These are phyloP conservation scores for Haliclystus octoradiatus DNA, from an alignment of 30 jellyfish, hydroid and myxozoan species.

Conservation along the genomic window DNA sequence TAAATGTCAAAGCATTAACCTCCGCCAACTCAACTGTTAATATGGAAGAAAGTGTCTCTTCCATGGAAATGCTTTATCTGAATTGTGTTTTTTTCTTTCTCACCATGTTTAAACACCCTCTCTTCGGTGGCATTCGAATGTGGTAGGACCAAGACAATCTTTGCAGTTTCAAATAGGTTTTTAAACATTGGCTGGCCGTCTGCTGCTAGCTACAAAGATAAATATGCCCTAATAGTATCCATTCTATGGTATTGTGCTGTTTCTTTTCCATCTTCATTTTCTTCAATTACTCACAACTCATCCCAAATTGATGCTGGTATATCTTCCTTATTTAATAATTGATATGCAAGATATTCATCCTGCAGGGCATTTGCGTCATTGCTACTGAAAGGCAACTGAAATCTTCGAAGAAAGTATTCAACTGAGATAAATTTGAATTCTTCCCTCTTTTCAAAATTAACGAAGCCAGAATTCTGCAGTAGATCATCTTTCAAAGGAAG, in stretches of 20 bases:
- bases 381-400: slow-evolving; percentile 10
- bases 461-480: slow-evolving; percentile 23
- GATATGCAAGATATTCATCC: slow-evolving; percentile 39
- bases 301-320: slow-evolving; percentile 17
- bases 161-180: background rate
- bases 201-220: too few species aligned
- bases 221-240: too few species aligned
- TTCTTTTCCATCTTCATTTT: slow-evolving; percentile 13
- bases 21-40: background rate
- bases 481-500: slow-evolving; percentile 18
- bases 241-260: too few species aligned
- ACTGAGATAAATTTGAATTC: slow-evolving; percentile 25
- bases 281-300: slow-evolving; percentile 30
- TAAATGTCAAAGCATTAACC: background rate
- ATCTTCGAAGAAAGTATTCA: slow-evolving; percentile 19
- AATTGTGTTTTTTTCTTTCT: background rate
- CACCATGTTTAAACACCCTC: background rate
- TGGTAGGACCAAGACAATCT: background rate
- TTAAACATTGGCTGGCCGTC: too few species aligned
- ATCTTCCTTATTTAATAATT: slow-evolving; percentile 24
- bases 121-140: background rate
- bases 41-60: background rate
- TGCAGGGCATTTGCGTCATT: slow-evolving; percentile 25
- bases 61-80: background rate
- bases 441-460: slow-evolving; percentile 24